Percentiles rank a stretch among this genome's conserved stretches.
phyloP scores from a whole-genome alignment of 2,888 invertebrate genomes.

The Rapana venosa region DNA sequence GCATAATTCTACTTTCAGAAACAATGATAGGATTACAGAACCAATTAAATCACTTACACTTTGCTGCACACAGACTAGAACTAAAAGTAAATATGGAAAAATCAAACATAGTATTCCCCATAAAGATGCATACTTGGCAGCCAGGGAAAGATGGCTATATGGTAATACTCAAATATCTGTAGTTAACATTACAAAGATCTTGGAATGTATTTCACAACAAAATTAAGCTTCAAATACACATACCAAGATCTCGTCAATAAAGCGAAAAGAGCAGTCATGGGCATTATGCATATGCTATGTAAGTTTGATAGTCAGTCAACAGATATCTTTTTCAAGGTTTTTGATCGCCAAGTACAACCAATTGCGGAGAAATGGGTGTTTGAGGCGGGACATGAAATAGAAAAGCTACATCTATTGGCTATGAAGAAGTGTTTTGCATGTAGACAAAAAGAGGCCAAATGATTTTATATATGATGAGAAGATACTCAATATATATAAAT shows the following conservation, averaged over 20 bases:
- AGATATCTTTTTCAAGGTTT: neutral
- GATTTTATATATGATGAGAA: neutral
- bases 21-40: neutral
- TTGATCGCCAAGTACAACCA: neutral
- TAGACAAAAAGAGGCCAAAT: neutral
- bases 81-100: neutral
- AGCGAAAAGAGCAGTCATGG: neutral
- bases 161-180: neutral
- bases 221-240: neutral
- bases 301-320: neutral
- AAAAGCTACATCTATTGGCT: neutral
- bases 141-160: neutral
- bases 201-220: neutral
- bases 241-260: neutral
- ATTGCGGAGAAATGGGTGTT: neutral
- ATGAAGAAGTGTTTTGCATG: neutral
- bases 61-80: neutral
- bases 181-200: neutral
- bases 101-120: neutral
- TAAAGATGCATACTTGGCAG: neutral
- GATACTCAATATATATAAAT: neutral
- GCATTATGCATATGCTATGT: neutral
- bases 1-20: neutral
- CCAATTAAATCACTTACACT: neutral
- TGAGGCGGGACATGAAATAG: neutral